phyloP scores from a whole-genome alignment of 2,888 invertebrate species.

The Ernsta delagoae region DNA sequence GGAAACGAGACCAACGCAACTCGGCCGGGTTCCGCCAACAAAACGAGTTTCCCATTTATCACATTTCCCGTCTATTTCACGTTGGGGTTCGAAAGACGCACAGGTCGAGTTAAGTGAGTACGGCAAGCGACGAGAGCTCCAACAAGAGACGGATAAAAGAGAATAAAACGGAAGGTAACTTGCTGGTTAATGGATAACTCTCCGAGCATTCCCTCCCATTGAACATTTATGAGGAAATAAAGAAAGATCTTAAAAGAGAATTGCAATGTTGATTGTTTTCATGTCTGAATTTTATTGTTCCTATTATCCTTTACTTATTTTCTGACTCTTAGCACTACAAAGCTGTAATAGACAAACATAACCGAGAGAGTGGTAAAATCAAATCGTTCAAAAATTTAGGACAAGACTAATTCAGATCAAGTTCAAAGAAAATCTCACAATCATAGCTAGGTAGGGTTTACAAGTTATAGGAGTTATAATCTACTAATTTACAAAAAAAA shows the following conservation, averaged over 20 bases:
- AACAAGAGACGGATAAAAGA: slow-evolving; percentile 72
- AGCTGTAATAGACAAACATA: too few relatives aligned
- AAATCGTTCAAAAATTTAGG: too few relatives aligned
- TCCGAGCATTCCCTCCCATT: slow-evolving; percentile 70
- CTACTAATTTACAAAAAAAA: too few relatives aligned
- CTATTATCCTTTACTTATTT: background rate
- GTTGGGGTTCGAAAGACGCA: slow-evolving; percentile 75
- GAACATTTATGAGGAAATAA: slow-evolving; percentile 54
- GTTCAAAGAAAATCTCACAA: too few relatives aligned
- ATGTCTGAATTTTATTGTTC: slow-evolving; percentile 14
- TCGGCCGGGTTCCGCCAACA: slow-evolving; percentile 75
- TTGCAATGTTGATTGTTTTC: slow-evolving; percentile 21
- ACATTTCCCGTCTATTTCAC: slow-evolving; percentile 84
- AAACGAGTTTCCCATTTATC: slow-evolving; percentile 84
- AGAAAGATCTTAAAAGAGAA: slow-evolving; percentile 9
- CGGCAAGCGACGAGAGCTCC: slow-evolving; percentile 70
- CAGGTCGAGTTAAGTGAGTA: slow-evolving; percentile 67
- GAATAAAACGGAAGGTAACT: slow-evolving; percentile 79
- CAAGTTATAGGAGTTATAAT: too few relatives aligned
- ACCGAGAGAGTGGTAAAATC: too few relatives aligned
- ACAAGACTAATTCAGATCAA: too few relatives aligned
- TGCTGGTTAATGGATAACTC: slow-evolving; percentile 77
- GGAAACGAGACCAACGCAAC: slow-evolving; percentile 70
- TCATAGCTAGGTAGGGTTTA: too few relatives aligned
- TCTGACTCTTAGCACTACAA: too few relatives aligned